phyloP scores from a whole-genome alignment of 2,113 vertebrate species.

The Actinemys pallida region DNA sequence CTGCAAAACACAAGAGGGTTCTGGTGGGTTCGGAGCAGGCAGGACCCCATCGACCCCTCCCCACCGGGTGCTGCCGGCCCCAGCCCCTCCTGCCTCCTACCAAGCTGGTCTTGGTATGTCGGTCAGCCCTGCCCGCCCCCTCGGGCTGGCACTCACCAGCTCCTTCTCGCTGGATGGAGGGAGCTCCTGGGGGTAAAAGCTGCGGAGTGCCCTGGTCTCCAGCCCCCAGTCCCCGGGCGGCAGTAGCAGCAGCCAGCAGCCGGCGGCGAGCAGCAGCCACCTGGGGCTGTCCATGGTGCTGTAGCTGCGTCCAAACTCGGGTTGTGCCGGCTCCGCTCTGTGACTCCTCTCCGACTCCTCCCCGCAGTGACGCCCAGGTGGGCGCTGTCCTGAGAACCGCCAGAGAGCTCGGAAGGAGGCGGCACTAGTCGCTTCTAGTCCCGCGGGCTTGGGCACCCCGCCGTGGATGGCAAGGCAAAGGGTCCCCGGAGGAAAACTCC shows the following conservation, averaged over 20 bases:
- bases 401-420: neutral
- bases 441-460: too few relatives aligned
- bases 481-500: too few relatives aligned
- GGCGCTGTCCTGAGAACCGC: too few relatives aligned
- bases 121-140: neutral
- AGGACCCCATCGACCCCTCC: neutral
- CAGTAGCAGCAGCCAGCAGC: slow-evolving; percentile 76
- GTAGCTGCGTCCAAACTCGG: neutral
- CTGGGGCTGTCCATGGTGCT: slow-evolving; percentile 81
- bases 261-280: slow-evolving; percentile 74
- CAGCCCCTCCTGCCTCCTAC: rapidly evolving
- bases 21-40: neutral
- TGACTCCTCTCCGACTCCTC: neutral
- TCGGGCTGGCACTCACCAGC: slow-evolving; percentile 74
- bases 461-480: too few relatives aligned
- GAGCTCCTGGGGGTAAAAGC: slow-evolving; percentile 84
- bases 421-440: neutral
- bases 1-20: slow-evolving; percentile 8
- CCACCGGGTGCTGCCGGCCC: neutral
- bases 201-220: slow-evolving; percentile 80
- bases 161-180: slow-evolving; percentile 85
- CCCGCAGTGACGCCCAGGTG: neutral
- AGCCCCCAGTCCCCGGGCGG: slow-evolving; percentile 70
- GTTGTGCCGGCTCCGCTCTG: neutral
- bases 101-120: too few relatives aligned